Evolutionary conservation across 2,113 vertebrate species (phyloP), one percentile per base, ranked within the genome.

Genomic region (Solenodon paradoxus): DNA sequence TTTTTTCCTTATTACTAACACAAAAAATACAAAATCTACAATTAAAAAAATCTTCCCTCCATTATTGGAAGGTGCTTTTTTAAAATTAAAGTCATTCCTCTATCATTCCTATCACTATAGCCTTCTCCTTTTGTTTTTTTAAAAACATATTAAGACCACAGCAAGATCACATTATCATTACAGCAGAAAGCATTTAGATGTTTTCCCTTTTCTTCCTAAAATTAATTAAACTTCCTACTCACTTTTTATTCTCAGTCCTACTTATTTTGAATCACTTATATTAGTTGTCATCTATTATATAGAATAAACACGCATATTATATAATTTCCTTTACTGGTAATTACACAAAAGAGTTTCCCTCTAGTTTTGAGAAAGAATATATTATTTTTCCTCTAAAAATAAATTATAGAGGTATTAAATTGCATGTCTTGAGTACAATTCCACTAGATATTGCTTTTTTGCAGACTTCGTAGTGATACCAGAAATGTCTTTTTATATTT

Each of bases 401-500:
- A 81, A 82, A 66, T 72, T 75, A 77, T 90, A 11, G 4, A 80
- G 15, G 81, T 81, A 66, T 85, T 77, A 49, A 40, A 92, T 38
- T 66, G 4, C 19, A 61, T n/a, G 2, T 74, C 57, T 80, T 13
- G 20, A 64, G 3, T 49, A 80, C 32, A 71, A 75, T 38, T 77
- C 13, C 77, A 93, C 30, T 49, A 5, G 17, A 57, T 81, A 47
- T n/a, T 45, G 11, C 19, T 80, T 74, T 80, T 74, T 81, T 63
- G 24, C 32, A 57, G 10, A 47, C 28, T 83, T 68, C 42, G 32
- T 11, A 90, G 13, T 72, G n/a, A 94, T 38, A 91, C 15, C 0
- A 28, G 53, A 86, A 93, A 49, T 64, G 30, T 1, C 22, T 91
- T 94, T 80, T 89, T 57, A 35, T n/a, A 53, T 78, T 96, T 92